Evolutionary conservation across 1,140 invertebrate genomes (phyloP).

Genomic region (Microplitis demolitor): DNA sequence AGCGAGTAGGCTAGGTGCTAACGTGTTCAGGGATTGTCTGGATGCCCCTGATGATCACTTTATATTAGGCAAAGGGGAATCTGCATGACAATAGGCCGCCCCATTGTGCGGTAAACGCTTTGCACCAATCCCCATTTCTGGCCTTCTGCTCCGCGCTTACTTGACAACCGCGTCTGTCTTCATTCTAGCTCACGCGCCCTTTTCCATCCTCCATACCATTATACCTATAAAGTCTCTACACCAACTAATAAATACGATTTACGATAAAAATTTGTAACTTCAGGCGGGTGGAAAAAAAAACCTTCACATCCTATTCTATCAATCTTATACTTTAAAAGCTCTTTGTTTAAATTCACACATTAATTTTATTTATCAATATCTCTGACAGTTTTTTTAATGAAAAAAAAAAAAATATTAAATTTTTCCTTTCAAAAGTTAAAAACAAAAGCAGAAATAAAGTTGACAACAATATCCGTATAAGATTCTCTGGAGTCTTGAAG

Average conservation of each 20-base stretch:
- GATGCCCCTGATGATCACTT: slow-evolving; percentile 49
- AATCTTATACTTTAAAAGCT: no score
- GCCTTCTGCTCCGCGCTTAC: background rate
- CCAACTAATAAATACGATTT: slow-evolving; percentile 10
- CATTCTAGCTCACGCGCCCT: background rate
- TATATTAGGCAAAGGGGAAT: slow-evolving; percentile 48
- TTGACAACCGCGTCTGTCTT: slow-evolving; percentile 9
- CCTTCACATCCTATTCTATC: no score
- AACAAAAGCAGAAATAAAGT: background rate
- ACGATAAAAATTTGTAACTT: slow-evolving; percentile 14
- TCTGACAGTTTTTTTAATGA: no score
- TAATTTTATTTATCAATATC: no score
- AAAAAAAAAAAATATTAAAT: no score
- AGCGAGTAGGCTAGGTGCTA: slow-evolving; percentile 36
- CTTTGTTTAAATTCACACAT: no score
- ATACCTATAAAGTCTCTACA: background rate
- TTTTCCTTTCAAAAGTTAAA: background rate
- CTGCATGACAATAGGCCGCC: slow-evolving; percentile 45
- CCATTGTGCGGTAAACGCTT: slow-evolving; percentile 48
- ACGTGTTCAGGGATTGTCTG: slow-evolving; percentile 45
- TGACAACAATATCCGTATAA: background rate
- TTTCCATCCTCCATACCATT: no score
- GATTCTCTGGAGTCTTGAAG: background rate
- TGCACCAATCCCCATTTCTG: slow-evolving; percentile 25
- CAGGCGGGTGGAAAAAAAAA: background rate